Percentiles rank a stretch among this genome's conserved stretches.
phyloP scores from a whole-genome alignment of 1,140 invertebrate genomes.

The Eulimnadia texana region DNA sequence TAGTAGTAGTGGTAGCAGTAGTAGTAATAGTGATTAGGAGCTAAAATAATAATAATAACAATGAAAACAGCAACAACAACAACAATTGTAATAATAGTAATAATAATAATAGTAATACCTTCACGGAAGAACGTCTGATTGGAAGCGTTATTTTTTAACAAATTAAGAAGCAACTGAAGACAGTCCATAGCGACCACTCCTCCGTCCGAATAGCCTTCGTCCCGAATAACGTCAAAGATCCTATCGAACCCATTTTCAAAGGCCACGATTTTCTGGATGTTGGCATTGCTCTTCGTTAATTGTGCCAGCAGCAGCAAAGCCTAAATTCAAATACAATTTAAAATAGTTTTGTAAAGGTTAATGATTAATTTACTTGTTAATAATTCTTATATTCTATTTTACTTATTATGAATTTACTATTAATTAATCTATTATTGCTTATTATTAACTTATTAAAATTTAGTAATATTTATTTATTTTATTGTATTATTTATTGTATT shows the following conservation, averaged over 20 bases:
- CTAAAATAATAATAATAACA: slow-evolving; percentile 11
- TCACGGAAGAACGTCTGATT: slow-evolving; percentile 99
- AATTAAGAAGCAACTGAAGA: slow-evolving; percentile 81
- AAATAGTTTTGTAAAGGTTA: too few species aligned
- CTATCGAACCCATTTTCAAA: slow-evolving; percentile 98
- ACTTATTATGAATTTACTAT: too few species aligned
- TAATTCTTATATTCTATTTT: too few species aligned
- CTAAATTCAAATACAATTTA: slow-evolving; percentile 28
- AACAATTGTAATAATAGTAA: background rate
- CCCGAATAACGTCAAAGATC: slow-evolving; percentile 91
- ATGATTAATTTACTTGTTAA: too few species aligned
- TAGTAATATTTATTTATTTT: background rate
- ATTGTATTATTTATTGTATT: too few species aligned
- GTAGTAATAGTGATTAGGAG: too few species aligned
- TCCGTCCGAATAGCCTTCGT: slow-evolving; percentile 87
- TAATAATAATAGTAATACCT: slow-evolving; percentile 34
- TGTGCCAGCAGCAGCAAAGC: slow-evolving; percentile 80
- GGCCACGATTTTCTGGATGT: slow-evolving; percentile 98
- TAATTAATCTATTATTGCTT: too few species aligned
- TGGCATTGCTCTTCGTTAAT: slow-evolving; percentile 87
- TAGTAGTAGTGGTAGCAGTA: too few species aligned
- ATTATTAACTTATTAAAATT: too few species aligned
- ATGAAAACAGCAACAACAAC: background rate
- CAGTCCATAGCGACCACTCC: slow-evolving; percentile 98
- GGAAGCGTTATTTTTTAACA: slow-evolving; percentile 87